Percentiles rank a stretch among this genome's conserved stretches.
Conservation (phyloP, 2,888 invertebrate species). For the Parochlus steinenii region DNA sequence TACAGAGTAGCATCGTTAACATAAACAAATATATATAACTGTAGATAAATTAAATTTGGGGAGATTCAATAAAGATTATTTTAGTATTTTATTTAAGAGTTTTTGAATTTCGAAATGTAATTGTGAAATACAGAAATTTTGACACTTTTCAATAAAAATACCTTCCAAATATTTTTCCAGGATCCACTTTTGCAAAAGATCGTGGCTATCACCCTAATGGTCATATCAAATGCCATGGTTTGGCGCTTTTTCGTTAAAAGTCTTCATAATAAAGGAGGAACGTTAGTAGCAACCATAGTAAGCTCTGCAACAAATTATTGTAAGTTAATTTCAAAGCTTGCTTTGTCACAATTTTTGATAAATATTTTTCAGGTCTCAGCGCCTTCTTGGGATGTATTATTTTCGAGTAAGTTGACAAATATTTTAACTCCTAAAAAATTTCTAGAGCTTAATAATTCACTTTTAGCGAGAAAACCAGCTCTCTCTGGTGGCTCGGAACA, state of each 20-base stretch:
- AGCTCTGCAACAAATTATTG: slow-evolving; percentile 7
- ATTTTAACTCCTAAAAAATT: too few species aligned
- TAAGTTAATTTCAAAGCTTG: too few species aligned
- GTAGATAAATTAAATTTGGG: background rate
- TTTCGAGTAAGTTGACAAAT: too few species aligned
- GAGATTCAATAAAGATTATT: background rate
- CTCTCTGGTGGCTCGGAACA: slow-evolving; percentile 6
- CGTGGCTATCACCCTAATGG: slow-evolving; percentile 2
- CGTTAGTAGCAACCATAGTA: slow-evolving; percentile 7
- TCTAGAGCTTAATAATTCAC: too few species aligned
- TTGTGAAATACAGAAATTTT: background rate
- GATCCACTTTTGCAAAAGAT: slow-evolving; percentile 7
- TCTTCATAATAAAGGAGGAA: slow-evolving; percentile 1
- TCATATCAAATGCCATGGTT: slow-evolving; percentile 8
- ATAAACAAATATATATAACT: background rate
- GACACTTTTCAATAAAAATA: background rate
- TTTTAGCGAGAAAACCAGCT: slow-evolving; percentile 2
- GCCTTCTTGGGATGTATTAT: too few species aligned
- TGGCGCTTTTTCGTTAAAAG: slow-evolving; percentile 7
- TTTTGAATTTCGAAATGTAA: background rate
- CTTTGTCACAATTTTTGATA: too few species aligned
- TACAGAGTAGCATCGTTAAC: background rate
- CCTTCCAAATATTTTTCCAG: background rate
- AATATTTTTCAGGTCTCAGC: too few species aligned
- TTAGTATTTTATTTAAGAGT: background rate